Evolutionary conservation across 2,113 vertebrate genomes (phyloP), one percentile per base, ranked within the genome.

Genomic region (Eubucco bourcierii): DNA sequence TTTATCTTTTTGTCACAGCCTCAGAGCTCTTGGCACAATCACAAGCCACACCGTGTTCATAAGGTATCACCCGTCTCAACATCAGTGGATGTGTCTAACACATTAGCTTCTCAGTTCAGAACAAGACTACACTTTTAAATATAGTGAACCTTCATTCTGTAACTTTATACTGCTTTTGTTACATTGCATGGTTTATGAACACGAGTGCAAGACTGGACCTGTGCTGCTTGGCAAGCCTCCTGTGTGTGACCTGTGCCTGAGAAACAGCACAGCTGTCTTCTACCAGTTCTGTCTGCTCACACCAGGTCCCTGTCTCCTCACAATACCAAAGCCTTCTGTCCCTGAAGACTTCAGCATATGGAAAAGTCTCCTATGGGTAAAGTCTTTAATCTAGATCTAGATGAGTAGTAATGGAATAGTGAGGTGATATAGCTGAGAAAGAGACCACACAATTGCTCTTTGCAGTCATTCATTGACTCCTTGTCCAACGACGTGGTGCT

Each of bases 221-320:
- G 50, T 1, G 0, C 50, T 44, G 52, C 56, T 63, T 1, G 0
- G n/a, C 1, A 0, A 34, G 29, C 44, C 23, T 59, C 7, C 28
- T 37, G 29, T 15, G 29, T 4, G 0, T 14, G 29, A 37, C 46
- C 66, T 29, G 33, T 19, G 7, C 53, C 27, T 10, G 27, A 10
- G 18, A n/a, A 41, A 24, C 15, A 58, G 23, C 33, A 34, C 19
- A 2, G 33, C 20, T 12, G 25, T 41, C 24, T 72, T 39, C 60
- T n/a, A 39, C 19, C 19, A 3, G 3, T 24, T 74, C 61, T 23
- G 14, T 27, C 52, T 1, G 0, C 7, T 33, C 31, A 29, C 47
- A 23, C 47, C 19, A 47, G 20, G 46, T 47, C 10, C 28, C 37
- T 1, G 0, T 41, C 53, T 78, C 55, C 12, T 72, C 44, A 60